Evolutionary conservation across 2,797 vertebrate genomes (phyloP), one percentile per base, ranked within the genome.

Genomic region (Gallinago nigripennis): DNA sequence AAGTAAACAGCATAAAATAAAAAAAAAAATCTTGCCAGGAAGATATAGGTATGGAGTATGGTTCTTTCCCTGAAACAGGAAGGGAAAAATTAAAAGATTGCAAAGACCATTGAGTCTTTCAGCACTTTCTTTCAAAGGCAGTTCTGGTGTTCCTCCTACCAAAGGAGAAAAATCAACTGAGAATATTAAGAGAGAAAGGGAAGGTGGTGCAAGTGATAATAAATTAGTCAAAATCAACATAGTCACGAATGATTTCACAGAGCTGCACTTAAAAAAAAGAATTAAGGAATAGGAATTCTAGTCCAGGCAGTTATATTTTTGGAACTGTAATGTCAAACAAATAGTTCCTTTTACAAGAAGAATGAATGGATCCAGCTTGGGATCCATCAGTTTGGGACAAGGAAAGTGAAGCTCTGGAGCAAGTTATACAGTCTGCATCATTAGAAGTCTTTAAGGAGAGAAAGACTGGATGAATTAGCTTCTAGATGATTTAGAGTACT

Each of bases 231-330:
- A 92, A 96, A 93, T 92, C 75, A 82, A 64, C 75, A 53, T 73
- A 89, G 88, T 80, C 84, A 87, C 33, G 89, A 95, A 89, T 91
- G 11, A 91, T 95, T 96, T 95, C 90, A 92, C 71, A 92, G 81
- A 87, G 33, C 37, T 71, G 35, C 15, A 60, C 68, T 89, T 86
- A 41, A 53, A 68, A 92, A 92, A 94, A 86, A 86, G 43, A 92
- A 73, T 41, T 90, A 84, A 58, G 35, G 65, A 86, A 69, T 66
- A 90, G 18, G 43, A 92, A 77, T 85, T 92, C 25, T 92, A 92
- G 82, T 73, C 39, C 81, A 75, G 33, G 39, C 68, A 50, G 78
- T 77, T 87, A 31, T 85, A 95, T 93, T 95, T 95, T 94, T 92
- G 75, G 81, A 91, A 80, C 31, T 50, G 37, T 60, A n/a, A 45